Conservation (phyloP, 2,797 vertebrate genomes). For the Lacerta bilineata region DNA sequence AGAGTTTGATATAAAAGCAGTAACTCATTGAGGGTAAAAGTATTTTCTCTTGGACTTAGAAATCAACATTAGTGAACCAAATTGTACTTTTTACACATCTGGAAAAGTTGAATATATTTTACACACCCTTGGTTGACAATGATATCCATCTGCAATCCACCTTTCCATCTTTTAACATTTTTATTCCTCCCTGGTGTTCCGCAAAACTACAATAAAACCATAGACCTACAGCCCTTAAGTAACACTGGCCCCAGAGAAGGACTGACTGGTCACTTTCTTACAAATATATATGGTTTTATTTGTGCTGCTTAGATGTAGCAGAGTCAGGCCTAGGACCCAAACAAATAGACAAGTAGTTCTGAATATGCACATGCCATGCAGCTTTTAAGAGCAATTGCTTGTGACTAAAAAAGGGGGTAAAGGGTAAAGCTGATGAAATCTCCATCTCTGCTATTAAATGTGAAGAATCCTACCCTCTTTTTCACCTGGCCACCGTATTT, state of each 20-base stretch:
- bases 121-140: neutral
- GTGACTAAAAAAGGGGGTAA: neutral
- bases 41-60: slow-evolving; percentile 39
- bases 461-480: too few relatives aligned
- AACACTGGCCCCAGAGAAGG: neutral
- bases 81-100: slow-evolving; percentile 38
- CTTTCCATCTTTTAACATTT: neutral
- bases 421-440: neutral
- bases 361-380: neutral
- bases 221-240: neutral
- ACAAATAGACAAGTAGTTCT: neutral
- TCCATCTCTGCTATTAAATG: neutral
- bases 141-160: neutral
- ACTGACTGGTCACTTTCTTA: neutral
- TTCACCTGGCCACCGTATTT: neutral
- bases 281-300: neutral
- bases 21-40: slow-evolving; percentile 30
- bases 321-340: neutral
- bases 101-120: slow-evolving; percentile 8
- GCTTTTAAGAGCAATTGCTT: neutral
- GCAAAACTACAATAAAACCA: slow-evolving; percentile 10
- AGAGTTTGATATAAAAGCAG: slow-evolving; percentile 8
- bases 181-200: slow-evolving; percentile 26
- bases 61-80: neutral
- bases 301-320: neutral